phyloP scores from a whole-genome alignment of 2,888 invertebrate species.

The Tenthredo mesomela region DNA sequence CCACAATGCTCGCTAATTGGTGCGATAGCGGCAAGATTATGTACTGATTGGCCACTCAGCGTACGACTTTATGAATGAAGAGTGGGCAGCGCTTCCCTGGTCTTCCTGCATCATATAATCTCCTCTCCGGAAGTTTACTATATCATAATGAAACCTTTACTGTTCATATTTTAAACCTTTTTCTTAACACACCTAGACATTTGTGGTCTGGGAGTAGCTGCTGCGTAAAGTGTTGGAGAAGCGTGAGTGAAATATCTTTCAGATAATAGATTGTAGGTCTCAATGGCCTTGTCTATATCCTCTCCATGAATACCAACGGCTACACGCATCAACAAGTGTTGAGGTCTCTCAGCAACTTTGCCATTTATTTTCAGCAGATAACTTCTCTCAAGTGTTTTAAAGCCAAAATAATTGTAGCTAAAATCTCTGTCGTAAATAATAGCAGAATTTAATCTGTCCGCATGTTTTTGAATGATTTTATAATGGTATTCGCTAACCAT shows the following conservation, averaged over 20 bases:
- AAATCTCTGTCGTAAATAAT: slow-evolving; percentile 99
- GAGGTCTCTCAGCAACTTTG: slow-evolving; percentile 97
- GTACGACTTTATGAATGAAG: background rate
- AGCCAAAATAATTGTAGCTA: slow-evolving; percentile 99
- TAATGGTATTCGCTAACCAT: slow-evolving; percentile 93
- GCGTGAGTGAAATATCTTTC: slow-evolving; percentile 99
- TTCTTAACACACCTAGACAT: slow-evolving; percentile 84
- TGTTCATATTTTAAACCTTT: background rate
- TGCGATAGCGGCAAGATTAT: background rate
- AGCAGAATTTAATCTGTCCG: slow-evolving; percentile 94
- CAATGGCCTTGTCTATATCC: slow-evolving; percentile 94
- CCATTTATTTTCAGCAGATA: slow-evolving; percentile 95
- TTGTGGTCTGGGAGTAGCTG: slow-evolving; percentile 95
- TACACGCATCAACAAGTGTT: slow-evolving; percentile 99
- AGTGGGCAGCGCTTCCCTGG: background rate
- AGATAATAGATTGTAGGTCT: slow-evolving; percentile 97
- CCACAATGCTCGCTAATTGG: background rate
- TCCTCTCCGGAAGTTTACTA: background rate
- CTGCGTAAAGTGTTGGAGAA: slow-evolving; percentile 97
- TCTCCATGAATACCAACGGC: slow-evolving; percentile 97
- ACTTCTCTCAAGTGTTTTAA: slow-evolving; percentile 97
- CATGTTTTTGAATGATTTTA: slow-evolving; percentile 90
- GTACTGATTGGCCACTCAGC: background rate
- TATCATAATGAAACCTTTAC: too few species aligned
- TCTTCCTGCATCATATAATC: background rate